Base-by-base conservation (phyloP, 2,888 invertebrate genomes). In the Melanostoma mellinum region DNA sequence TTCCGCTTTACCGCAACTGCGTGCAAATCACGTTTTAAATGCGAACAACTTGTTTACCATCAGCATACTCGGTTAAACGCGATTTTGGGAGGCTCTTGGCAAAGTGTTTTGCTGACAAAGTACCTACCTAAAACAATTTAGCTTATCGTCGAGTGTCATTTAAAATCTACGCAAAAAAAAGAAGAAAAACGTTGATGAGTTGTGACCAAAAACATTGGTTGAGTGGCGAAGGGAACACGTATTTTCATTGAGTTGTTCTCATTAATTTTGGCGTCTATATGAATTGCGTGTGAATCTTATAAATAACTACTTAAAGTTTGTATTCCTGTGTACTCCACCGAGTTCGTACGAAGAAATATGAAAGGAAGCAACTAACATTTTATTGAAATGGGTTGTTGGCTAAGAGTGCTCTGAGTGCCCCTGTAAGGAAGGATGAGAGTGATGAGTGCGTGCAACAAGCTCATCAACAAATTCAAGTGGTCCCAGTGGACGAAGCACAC, bases 11-110 rank as follows among this genome's bases (percentile, higher is more conserved):
- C 10, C 8, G 6, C 65, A 46, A 72, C 58, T 81, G 76, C 48
- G 71, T 81, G 53, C 71, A 71, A 81, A 81, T 81, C 67, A 81
- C 76, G 60, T 76, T 80, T 76, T 71, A 65, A 71, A 69, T 76
- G 53, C 36, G 50, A 81, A 72, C 81, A 76, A 81, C 76, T 72
- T 81, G 76, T 72, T 80, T 61, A 48, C 44, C 35, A 10, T 6
- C n/a, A 36, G 6, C 2, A 20, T 20, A 20, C 3, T 20, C 20
- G 36, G n/a, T 8, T 33, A n/a, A 68, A 58, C 58, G 48, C 55
- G 48, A 53, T 55, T 55, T 69, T 44, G 3, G 5, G 33, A 20
- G 20, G 50, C 42, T 46, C 48, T 38, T 8, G 40, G 55, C 46
- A 5, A 2, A 30, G 42, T 20, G 42, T 6, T 6, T 1, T 61